A percentile compares a stretch with the other conserved stretches of the same genome.
Conservation (phyloP, 2,888 invertebrate species). For the Mycalesis mineus region DNA sequence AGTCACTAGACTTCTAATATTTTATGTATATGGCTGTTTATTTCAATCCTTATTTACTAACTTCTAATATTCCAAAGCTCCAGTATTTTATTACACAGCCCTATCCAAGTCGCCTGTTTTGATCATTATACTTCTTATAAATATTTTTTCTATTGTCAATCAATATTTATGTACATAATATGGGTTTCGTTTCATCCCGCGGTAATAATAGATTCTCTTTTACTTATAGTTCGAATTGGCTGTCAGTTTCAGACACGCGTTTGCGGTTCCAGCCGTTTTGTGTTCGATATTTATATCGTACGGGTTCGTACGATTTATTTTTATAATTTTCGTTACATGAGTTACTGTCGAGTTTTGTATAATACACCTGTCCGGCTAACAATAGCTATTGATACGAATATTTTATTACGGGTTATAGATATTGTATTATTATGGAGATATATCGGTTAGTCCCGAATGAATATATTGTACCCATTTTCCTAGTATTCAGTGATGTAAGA, state of each 20-base stretch:
- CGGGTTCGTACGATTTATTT: conserved; percentile 5
- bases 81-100: too few species aligned
- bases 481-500: background rate
- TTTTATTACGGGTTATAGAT: background rate
- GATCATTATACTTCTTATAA: background rate
- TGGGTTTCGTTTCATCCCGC: background rate
- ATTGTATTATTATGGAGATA: background rate
- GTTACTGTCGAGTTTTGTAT: background rate
- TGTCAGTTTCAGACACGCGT: conserved; percentile 7
- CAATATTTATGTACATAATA: background rate
- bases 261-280: background rate
- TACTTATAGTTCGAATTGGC: background rate
- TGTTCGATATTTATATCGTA: background rate
- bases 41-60: too few species aligned
- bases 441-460: background rate
- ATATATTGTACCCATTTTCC: background rate
- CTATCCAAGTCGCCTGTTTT: too few species aligned
- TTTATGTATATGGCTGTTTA: background rate
- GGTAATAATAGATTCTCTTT: background rate
- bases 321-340: conserved; percentile 2
- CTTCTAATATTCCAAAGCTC: too few species aligned
- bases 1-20: background rate
- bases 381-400: background rate
- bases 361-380: conserved; percentile 1
- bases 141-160: background rate